Evolutionary conservation across 2,888 invertebrate species (phyloP).

Genomic region (Melangyna quadrimaculata): DNA sequence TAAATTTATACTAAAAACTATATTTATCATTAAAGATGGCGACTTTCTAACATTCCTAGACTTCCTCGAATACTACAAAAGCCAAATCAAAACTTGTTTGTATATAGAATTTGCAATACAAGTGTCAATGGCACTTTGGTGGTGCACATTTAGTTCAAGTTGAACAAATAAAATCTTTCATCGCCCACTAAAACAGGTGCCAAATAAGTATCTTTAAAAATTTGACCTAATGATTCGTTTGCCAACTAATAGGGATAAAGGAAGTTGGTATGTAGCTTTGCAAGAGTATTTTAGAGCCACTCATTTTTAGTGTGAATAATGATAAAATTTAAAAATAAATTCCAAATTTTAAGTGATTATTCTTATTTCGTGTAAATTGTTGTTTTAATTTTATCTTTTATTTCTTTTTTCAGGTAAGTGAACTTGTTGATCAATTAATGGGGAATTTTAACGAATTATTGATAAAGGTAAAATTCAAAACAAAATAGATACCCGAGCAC

Average conservation of each 20-base stretch:
- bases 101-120: not conserved
- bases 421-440: not conserved
- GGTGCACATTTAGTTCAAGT: conserved; percentile 2
- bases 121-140: conserved; percentile 14
- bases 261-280: not conserved
- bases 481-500: not conserved
- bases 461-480: not conserved
- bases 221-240: conserved; percentile 59
- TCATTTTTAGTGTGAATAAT: not conserved
- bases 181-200: conserved; percentile 43
- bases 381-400: conserved; percentile 6
- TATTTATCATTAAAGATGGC: not conserved
- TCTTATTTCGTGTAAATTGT: not conserved
- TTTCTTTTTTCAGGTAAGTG: conserved; percentile 59
- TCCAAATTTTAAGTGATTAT: not conserved
- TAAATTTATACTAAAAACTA: no score
- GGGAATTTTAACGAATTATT: not conserved
- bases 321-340: not conserved
- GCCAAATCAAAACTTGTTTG: not conserved
- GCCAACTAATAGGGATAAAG: conserved; percentile 24
- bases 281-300: not conserved
- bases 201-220: conserved; percentile 28
- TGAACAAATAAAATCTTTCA: not conserved
- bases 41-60: not conserved
- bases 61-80: not conserved